Evolutionary conservation across 2,888 invertebrate genomes (phyloP).

Genomic region (Clanis bilineata): DNA sequence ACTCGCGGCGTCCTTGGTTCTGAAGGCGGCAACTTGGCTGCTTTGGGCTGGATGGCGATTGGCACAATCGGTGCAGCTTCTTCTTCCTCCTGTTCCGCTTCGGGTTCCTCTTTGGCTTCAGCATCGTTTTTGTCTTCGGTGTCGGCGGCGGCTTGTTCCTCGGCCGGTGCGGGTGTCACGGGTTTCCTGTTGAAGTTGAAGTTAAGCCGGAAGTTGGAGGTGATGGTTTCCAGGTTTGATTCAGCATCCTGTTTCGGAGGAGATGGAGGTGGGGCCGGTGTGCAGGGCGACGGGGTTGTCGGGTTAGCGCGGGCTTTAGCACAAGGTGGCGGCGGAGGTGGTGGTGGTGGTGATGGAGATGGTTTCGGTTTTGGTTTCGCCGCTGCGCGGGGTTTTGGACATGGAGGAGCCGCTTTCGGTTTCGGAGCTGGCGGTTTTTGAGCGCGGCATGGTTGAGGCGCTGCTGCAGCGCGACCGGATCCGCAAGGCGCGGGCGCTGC

Average conservation of each 20-base stretch:
- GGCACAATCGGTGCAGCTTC: slow-evolving; percentile 37
- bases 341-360: slow-evolving; percentile 45
- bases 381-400: slow-evolving; percentile 60
- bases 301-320: slow-evolving; percentile 65
- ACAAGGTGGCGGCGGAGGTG: slow-evolving; percentile 58
- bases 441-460: slow-evolving; percentile 40
- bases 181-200: slow-evolving; percentile 69
- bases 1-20: slow-evolving; percentile 63
- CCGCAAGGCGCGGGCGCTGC: slow-evolving; percentile 33
- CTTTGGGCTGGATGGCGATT: slow-evolving; percentile 63
- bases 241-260: slow-evolving; percentile 51
- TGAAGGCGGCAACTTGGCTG: slow-evolving; percentile 59
- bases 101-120: slow-evolving; percentile 23
- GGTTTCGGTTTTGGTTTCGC: slow-evolving; percentile 48
- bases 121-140: slow-evolving; percentile 24
- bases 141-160: slow-evolving; percentile 31
- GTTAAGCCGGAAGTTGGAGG: slow-evolving; percentile 66
- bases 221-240: slow-evolving; percentile 57
- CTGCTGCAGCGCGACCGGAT: slow-evolving; percentile 36
- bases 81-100: slow-evolving; percentile 27
- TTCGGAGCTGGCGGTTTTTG: slow-evolving; percentile 43
- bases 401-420: slow-evolving; percentile 57
- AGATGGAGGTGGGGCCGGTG: slow-evolving; percentile 45
- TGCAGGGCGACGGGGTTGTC: slow-evolving; percentile 58
- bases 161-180: slow-evolving; percentile 40